A percentile compares a stretch with the other conserved stretches of the same genome.
phyloP scores from a whole-genome alignment of 2,113 vertebrate species.

The Scopus umbretta region DNA sequence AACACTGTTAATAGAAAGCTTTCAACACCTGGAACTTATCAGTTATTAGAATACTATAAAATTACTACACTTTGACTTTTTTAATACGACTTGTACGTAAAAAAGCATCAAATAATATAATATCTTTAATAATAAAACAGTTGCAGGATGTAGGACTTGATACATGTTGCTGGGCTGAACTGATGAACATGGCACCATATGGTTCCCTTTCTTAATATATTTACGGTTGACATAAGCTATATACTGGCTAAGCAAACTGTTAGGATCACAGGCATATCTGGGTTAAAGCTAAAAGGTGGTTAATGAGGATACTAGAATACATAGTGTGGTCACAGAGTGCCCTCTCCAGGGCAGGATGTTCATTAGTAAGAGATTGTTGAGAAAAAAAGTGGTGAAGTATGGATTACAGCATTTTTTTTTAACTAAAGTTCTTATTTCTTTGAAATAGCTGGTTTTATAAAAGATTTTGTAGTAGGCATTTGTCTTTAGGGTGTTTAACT shows the following conservation, averaged over 20 bases:
- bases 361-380: not conserved
- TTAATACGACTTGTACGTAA: not conserved
- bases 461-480: not conserved
- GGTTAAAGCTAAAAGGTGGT: not conserved
- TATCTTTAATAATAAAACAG: not conserved
- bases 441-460: not conserved
- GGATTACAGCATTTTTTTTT: not conserved
- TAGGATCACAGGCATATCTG: not conserved
- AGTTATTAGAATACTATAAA: not conserved
- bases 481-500: not conserved
- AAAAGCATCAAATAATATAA: not conserved
- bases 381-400: not conserved
- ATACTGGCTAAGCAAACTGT: not conserved
- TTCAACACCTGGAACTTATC: not conserved
- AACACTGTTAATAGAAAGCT: not conserved
- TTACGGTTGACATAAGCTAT: not conserved
- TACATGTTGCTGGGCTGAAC: not conserved
- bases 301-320: not conserved
- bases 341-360: constrained; percentile 58
- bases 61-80: not conserved
- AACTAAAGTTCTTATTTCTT: not conserved
- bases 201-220: not conserved
- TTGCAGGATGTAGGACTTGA: not conserved
- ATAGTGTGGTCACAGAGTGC: constrained; percentile 36
- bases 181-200: not conserved